These are phyloP conservation scores for Encarsia formosa DNA, from an alignment of 2,888 invertebrate species.

Conservation along the genomic window DNA sequence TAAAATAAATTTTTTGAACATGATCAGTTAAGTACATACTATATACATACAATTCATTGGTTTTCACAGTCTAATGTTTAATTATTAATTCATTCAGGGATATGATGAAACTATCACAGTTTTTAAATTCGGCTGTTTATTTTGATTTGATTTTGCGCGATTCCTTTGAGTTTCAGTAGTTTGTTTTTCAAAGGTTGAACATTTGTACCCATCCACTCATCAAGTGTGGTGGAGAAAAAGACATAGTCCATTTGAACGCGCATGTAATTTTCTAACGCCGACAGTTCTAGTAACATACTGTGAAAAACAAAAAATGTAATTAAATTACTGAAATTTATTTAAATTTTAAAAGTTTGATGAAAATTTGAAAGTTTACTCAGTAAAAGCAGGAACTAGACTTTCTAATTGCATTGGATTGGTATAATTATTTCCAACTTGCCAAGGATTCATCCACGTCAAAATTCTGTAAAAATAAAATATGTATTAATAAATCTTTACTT, in stretches of 20 bases:
- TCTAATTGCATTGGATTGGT: conserved; percentile 65
- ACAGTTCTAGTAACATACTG: conserved; percentile 56
- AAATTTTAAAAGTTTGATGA: not conserved
- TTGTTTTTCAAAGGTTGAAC: conserved; percentile 55
- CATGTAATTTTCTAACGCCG: conserved; percentile 55
- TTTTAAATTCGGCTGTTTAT: conserved; percentile 42
- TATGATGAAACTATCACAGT: not conserved
- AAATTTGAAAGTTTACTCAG: conserved; percentile 55
- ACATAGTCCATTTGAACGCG: conserved; percentile 54
- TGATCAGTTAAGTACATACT: too few relatives aligned
- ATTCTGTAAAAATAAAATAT: conserved; percentile 53
- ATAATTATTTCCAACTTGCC: conserved; percentile 65
- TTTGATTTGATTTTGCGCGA: conserved; percentile 55
- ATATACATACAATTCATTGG: too few relatives aligned
- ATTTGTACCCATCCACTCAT: conserved; percentile 61
- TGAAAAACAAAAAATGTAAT: conserved; percentile 12
- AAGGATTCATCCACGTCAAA: conserved; percentile 66
- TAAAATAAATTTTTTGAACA: too few relatives aligned
- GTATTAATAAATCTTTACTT: not conserved
- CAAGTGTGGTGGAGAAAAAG: conserved; percentile 58
- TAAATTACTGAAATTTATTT: not conserved
- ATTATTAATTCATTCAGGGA: too few relatives aligned
- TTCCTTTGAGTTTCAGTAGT: conserved; percentile 54
- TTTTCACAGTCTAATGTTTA: too few relatives aligned
- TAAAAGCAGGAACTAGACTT: conserved; percentile 56